Evolutionary conservation across 2,113 vertebrate species (phyloP), one percentile per base, ranked within the genome.

Genomic region (Pluvianellus socialis): DNA sequence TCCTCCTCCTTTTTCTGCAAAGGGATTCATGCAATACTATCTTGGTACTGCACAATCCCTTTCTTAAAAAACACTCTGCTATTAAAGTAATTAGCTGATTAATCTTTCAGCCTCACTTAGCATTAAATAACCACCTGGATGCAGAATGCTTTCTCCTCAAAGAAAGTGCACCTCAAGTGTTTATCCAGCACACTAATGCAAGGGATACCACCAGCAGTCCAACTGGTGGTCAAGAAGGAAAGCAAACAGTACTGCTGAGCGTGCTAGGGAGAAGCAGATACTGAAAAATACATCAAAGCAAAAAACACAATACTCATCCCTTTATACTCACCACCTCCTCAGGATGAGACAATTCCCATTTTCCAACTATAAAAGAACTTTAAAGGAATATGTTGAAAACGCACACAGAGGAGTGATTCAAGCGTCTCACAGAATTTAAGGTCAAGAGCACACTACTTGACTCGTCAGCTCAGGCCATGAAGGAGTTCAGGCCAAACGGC

Each of bases 51-150:
- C 47, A 65, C 30, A 79, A 61, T 40, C 35, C 28, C 53, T 50
- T 90, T 88, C 59, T 91, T 89, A 35, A 74, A 82, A 55, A 85
- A 38, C 18, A 86, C 40, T 72, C 27, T 50, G 85, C 70, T 94
- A 68, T 94, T 82, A 95, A 85, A 0, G 0, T 86, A 92, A 96
- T 95, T 93, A 94, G 55, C 73, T 92, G 61, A 96, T 94, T 95
- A 96, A 94, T 89, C 91, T 77, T 91, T 95, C 67, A 90, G 81
- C 59, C 72, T 87, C 72, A 88, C 56, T 88, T 90, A 80, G 66
- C 71, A 87, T 81, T 70, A 80, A 93, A 92, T 50, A 92, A 94
- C 55, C 93, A 94, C 62, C 58, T 91, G 67, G 58, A 89, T 75
- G 26, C 32, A 96, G 67, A 95, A 90, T 10, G 23, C 32, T 89